phyloP scores from a whole-genome alignment of 1,140 invertebrate species.

The Bombus terrestris region DNA sequence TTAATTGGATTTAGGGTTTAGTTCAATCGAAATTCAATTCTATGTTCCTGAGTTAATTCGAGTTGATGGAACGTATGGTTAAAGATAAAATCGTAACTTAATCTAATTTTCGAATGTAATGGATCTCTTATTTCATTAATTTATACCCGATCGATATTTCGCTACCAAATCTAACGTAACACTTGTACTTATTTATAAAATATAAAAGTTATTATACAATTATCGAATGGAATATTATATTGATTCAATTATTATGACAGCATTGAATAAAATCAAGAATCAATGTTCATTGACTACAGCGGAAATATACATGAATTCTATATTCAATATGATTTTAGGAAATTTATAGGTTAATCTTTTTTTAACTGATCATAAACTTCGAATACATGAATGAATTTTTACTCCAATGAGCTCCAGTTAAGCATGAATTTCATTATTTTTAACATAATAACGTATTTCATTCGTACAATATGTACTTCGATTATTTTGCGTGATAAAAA shows the following conservation, averaged over 20 bases:
- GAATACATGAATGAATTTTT: background rate
- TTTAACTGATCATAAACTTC: background rate
- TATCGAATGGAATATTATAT: background rate
- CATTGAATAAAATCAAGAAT: no score
- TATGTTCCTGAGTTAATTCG: background rate
- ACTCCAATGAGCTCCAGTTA: no score
- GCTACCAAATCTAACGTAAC: background rate
- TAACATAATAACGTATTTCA: background rate
- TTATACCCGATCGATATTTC: background rate
- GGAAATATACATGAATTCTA: background rate
- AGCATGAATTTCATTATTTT: background rate
- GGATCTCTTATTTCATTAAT: no score
- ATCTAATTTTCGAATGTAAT: background rate
- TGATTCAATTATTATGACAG: background rate
- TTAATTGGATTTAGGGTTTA: background rate
- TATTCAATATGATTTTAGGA: background rate
- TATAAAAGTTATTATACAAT: background rate
- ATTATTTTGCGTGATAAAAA: background rate
- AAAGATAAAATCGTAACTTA: background rate
- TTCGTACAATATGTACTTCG: background rate
- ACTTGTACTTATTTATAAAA: background rate
- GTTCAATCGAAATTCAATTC: no score
- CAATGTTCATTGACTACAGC: no score
- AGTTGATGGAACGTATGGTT: background rate
- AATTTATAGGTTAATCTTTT: background rate